These are phyloP conservation scores for Porites lobata DNA, from an alignment of 92 coral and sea anemone species.

Conservation along the genomic window DNA sequence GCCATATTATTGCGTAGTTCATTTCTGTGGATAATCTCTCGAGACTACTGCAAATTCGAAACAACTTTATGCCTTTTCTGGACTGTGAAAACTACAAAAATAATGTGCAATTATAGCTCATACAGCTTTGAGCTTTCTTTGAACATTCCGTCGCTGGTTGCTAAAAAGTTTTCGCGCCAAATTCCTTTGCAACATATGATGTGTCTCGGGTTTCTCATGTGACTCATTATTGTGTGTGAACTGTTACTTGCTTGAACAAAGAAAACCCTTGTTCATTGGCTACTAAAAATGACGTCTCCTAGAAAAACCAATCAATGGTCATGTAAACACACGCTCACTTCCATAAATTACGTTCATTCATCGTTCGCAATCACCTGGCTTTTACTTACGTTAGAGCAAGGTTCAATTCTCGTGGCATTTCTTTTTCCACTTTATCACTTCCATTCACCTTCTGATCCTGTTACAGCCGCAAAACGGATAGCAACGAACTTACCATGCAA, in stretches of 20 bases:
- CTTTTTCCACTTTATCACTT: neutral
- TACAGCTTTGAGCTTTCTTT: neutral
- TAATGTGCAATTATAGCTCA: neutral
- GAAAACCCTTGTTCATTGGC: neutral
- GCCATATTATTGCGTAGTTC: slow-evolving; percentile 25
- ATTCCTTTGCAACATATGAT: too few relatives aligned
- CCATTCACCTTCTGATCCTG: too few relatives aligned
- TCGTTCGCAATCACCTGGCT: neutral
- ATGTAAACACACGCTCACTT: neutral
- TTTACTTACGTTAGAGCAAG: neutral
- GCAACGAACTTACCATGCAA: slow-evolving; percentile 3
- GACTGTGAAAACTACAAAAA: neutral
- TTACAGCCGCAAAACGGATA: neutral
- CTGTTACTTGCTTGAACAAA: neutral
- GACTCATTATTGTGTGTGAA: too few relatives aligned
- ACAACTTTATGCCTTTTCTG: neutral
- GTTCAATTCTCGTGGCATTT: neutral
- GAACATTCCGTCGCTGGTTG: too few relatives aligned
- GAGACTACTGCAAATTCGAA: slow-evolving; percentile 22
- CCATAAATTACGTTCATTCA: neutral
- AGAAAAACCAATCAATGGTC: neutral
- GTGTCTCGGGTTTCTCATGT: too few relatives aligned
- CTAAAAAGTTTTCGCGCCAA: too few relatives aligned
- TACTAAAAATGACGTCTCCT: neutral
- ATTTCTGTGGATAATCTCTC: slow-evolving; percentile 3